Conservation (phyloP, 2,113 vertebrate genomes). For the Muscicapa adusta region DNA sequence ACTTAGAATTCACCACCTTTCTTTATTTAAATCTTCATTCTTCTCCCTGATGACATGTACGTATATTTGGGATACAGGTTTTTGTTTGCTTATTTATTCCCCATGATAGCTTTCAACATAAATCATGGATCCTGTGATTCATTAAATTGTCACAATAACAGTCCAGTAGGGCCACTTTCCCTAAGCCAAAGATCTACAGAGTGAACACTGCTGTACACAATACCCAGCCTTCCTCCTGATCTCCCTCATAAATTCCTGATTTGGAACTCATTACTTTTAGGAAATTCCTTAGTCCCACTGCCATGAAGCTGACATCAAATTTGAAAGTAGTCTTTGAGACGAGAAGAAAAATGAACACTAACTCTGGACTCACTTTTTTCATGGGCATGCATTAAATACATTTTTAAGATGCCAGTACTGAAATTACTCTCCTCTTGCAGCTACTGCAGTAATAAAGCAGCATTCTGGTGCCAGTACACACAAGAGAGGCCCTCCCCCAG, state of each 20-base stretch:
- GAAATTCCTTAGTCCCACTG: neutral
- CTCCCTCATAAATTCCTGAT: neutral
- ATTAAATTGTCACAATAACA: neutral
- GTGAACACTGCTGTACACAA: rapidly evolving
- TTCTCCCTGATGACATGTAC: neutral
- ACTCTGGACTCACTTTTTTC: neutral
- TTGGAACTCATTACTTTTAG: neutral
- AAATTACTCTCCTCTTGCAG: neutral
- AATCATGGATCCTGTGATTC: neutral
- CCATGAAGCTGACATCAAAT: neutral
- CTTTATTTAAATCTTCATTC: neutral
- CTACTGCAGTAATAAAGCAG: neutral
- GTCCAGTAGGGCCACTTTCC: neutral
- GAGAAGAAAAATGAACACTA: neutral
- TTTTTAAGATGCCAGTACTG: neutral
- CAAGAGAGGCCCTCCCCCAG: neutral
- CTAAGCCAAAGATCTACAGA: neutral
- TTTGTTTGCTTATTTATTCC: neutral
- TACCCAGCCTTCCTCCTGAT: neutral
- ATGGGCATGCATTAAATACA: neutral
- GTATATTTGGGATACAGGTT: neutral
- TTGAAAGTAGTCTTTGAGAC: neutral
- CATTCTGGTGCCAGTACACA: neutral
- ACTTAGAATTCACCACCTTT: neutral
- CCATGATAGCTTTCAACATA: neutral